Evolutionary conservation across 64 coral and sea anemone genomes (phyloP).

Genomic region (Catalaphyllia jardinei): DNA sequence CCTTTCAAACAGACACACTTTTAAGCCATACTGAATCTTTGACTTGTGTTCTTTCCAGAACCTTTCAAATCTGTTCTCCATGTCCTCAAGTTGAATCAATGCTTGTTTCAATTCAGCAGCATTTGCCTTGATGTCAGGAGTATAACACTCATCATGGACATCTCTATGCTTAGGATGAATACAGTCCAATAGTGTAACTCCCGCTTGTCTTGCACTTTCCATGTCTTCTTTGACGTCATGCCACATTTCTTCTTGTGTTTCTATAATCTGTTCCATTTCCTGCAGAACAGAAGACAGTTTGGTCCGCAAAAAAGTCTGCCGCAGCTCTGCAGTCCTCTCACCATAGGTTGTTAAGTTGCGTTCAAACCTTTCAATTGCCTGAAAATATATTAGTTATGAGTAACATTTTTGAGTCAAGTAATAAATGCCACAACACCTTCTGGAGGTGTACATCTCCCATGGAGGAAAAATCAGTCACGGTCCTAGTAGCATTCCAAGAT

Average conservation of each 20-base stretch:
- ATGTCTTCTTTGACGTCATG: slow-evolving; percentile 88
- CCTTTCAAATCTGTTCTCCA: slow-evolving; percentile 47
- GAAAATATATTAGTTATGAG: background rate
- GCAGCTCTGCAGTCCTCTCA: slow-evolving; percentile 35
- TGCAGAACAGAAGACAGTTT: slow-evolving; percentile 52
- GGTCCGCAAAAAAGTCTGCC: slow-evolving; percentile 39
- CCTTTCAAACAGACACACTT: slow-evolving; percentile 80
- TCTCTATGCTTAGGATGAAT: slow-evolving; percentile 62
- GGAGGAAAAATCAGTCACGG: too few species aligned
- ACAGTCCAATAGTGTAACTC: slow-evolving; percentile 77
- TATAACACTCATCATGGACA: slow-evolving; percentile 3
- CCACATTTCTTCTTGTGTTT: slow-evolving; percentile 86
- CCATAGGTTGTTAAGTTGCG: slow-evolving; percentile 23
- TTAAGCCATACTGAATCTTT: slow-evolving; percentile 67
- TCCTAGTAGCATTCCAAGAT: too few species aligned
- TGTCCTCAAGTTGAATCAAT: slow-evolving; percentile 53
- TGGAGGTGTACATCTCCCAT: too few species aligned
- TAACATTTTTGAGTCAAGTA: background rate
- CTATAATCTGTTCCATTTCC: slow-evolving; percentile 76
- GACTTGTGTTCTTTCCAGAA: slow-evolving; percentile 75
- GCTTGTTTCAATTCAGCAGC: slow-evolving; percentile 66
- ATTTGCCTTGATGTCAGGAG: slow-evolving; percentile 76
- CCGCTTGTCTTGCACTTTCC: slow-evolving; percentile 63
- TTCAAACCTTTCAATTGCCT: slow-evolving; percentile 90
- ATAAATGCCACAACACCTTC: too few species aligned